Percentiles rank a stretch among this genome's conserved stretches.
Conservation (phyloP, 2,797 vertebrate species). For the Amniataba percoides region DNA sequence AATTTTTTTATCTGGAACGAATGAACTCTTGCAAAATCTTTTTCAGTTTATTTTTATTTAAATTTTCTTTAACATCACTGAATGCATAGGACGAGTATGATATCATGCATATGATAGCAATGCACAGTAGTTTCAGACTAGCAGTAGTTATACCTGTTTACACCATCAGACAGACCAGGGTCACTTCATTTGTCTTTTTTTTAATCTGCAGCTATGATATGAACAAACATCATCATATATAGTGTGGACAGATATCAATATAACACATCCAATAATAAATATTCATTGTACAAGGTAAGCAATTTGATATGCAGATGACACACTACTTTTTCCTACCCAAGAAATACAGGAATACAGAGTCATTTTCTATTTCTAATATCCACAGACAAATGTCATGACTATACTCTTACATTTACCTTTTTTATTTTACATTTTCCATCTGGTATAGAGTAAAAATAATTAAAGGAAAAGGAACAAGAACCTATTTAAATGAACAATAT, state of each 20-base stretch:
- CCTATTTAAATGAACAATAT: constrained; percentile 2
- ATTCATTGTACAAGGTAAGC: not conserved
- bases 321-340: not conserved
- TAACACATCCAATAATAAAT: not conserved
- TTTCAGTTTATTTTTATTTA: too few species aligned
- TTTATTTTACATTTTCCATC: not conserved
- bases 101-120: too few species aligned
- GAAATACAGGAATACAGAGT: not conserved
- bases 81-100: too few species aligned
- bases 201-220: not conserved
- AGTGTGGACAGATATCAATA: not conserved
- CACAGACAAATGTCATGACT: not conserved
- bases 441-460: constrained; percentile 7
- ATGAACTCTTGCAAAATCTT: too few species aligned
- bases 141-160: not conserved
- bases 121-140: not conserved
- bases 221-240: too few species aligned
- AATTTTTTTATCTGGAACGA: not conserved
- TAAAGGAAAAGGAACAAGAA: not conserved
- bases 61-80: too few species aligned
- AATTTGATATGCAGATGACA: not conserved
- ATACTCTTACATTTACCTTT: not conserved
- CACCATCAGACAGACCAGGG: not conserved
- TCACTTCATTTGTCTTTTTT: not conserved
- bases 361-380: not conserved